Percentiles rank a stretch among this genome's conserved stretches.
Evolutionary conservation across 2,113 vertebrate species (phyloP).

Genomic region (Lamprologus callipterus): DNA sequence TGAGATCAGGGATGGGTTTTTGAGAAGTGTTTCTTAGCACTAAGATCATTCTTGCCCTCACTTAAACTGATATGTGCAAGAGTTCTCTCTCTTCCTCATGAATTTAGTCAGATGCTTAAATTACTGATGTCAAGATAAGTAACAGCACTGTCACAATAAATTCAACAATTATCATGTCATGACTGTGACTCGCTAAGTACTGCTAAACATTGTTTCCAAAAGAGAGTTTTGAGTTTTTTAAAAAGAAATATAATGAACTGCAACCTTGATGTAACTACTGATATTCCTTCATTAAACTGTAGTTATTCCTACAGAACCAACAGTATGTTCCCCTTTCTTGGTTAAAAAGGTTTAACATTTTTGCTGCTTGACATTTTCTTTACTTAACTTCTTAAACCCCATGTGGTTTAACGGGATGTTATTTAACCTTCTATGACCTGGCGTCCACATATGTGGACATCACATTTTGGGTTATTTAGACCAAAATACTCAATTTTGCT

Average conservation of each 20-base stretch:
- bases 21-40: not conserved
- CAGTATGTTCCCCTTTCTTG: not conserved
- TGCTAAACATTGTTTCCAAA: not conserved
- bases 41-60: not conserved
- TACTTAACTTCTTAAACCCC: not conserved
- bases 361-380: not conserved
- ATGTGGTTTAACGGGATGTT: not conserved
- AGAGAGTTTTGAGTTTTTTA: not conserved
- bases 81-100: not conserved
- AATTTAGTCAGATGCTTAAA: not conserved
- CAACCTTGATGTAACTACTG: not conserved
- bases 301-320: not conserved
- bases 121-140: not conserved
- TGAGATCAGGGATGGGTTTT: not conserved
- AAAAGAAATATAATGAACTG: not conserved
- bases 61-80: not conserved
- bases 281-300: not conserved
- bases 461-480: not conserved
- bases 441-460: not conserved
- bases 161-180: not conserved
- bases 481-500: not conserved
- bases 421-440: not conserved
- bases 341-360: not conserved
- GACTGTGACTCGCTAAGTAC: not conserved
- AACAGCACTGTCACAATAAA: not conserved